Evolutionary conservation across 53 echinoderm and acorn worm genomes (phyloP), one percentile per base, ranked within the genome.

Genomic region (Pentamera pediparva): DNA sequence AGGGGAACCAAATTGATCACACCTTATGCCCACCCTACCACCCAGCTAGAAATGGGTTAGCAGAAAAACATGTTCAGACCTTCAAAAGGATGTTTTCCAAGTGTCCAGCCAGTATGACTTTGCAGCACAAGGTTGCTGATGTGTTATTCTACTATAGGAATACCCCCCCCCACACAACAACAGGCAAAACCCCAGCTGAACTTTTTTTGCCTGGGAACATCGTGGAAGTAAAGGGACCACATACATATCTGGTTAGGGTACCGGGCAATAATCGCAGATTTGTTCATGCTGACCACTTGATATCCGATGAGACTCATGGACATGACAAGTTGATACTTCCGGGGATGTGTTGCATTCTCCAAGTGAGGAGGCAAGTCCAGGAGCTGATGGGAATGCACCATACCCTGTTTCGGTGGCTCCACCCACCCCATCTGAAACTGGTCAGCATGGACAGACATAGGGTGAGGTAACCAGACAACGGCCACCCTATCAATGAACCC

Each of bases 161-260:
- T 35, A 85, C 41, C 4, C 85, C 51, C 24, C n/a, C 72, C 6
- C 85, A 80, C 35, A 57, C 80, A 9, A 85, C 80, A 25, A 80
- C 85, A 26, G 80, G 85, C n/a, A 84, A 65, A 80, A 80, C 85
- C 62, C 85, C 85, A 20, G 79, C 85, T 30, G 85, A 79, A 57
- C 52, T 73, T 8, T 85, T 85, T 32, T 58, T 80, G 7, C 80
- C 80, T 25, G 70, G 80, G 17, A 79, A 54, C 13, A 36, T 69
- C 15, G 57, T 79, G 48, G 39, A 69, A 24, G 64, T 79, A 35
- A 69, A 79, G 29, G 80, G 80, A 22, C 79, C 69, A 26, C 55
- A 35, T 29, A 79, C 79, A 7, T 79, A 79, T 53, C 37, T 79
- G 25, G 79, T 79, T 49, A 18, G 52, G 13, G 79, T 79, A 5